Evolutionary conservation across 2,797 vertebrate genomes (phyloP).

Genomic region (Alcedo atthis): DNA sequence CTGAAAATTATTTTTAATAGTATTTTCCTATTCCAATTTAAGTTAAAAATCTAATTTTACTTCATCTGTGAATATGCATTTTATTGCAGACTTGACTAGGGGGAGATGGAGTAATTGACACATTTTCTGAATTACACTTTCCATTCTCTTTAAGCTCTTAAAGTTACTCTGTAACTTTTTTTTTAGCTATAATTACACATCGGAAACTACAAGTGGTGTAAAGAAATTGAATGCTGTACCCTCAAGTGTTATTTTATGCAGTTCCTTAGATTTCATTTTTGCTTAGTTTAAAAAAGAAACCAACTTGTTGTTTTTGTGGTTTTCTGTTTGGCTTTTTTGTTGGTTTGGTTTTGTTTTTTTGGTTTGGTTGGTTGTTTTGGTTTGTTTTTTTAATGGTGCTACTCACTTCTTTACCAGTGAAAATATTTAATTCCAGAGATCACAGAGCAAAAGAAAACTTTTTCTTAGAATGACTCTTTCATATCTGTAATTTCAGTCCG

Average conservation of each 20-base stretch:
- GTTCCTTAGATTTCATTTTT: conserved; percentile 1
- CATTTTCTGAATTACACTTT: neutral
- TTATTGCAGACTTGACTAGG: neutral
- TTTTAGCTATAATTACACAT: neutral
- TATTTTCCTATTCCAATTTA: neutral
- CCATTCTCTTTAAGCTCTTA: neutral
- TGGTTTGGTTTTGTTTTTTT: neutral
- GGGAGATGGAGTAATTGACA: neutral
- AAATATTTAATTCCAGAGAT: conserved; percentile 25
- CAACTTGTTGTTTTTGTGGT: neutral
- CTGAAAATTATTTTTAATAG: neutral
- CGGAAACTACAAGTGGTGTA: neutral
- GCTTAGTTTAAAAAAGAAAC: neutral
- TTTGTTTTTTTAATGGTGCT: neutral
- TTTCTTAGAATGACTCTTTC: neutral
- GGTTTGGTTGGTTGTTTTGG: neutral
- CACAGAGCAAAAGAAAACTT: neutral
- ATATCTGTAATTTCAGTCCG: neutral
- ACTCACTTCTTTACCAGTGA: neutral
- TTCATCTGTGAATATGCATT: neutral
- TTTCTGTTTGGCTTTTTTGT: neutral
- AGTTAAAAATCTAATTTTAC: neutral
- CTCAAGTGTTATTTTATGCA: neutral
- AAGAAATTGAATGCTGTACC: neutral
- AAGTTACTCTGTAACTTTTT: neutral